A percentile compares a stretch with the other conserved stretches of the same genome.
Evolutionary conservation across 2,797 vertebrate genomes (phyloP).

Genomic region (Typhlichthys subterraneus): DNA sequence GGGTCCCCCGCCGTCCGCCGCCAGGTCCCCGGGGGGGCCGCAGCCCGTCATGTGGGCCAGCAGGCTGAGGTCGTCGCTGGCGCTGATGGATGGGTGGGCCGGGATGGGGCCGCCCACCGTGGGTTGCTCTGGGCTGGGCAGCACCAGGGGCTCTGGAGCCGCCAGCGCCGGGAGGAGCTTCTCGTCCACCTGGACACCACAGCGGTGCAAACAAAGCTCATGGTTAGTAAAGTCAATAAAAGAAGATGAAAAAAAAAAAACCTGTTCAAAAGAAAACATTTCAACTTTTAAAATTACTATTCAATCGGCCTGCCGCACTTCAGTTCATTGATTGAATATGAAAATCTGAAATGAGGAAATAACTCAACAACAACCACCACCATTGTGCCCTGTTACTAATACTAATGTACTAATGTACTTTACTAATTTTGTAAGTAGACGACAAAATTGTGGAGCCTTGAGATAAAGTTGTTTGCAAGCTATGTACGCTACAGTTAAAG

Average conservation of each 20-base stretch:
- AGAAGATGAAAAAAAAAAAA: not conserved
- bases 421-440: too few species aligned
- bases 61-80: constrained; percentile 92
- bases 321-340: too few species aligned
- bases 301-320: too few species aligned
- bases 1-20: constrained; percentile 83
- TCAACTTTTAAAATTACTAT: too few species aligned
- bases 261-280: too few species aligned
- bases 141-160: constrained; percentile 85
- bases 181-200: constrained; percentile 79
- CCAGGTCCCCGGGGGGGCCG: constrained; percentile 82
- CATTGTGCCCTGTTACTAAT: too few species aligned
- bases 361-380: too few species aligned
- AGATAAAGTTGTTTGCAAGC: too few species aligned
- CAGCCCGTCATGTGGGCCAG: constrained; percentile 92
- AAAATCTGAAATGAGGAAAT: too few species aligned
- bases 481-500: too few species aligned
- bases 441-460: too few species aligned
- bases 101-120: constrained; percentile 47
- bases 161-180: constrained; percentile 94
- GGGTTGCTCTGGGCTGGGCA: constrained; percentile 86
- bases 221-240: not conserved
- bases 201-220: not conserved
- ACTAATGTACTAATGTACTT: too few species aligned
- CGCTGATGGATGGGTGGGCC: constrained; percentile 73